These are phyloP conservation scores for Caenorhabditis briggsae DNA, from an alignment of 1,140 invertebrate genomes.

Conservation along the genomic window DNA sequence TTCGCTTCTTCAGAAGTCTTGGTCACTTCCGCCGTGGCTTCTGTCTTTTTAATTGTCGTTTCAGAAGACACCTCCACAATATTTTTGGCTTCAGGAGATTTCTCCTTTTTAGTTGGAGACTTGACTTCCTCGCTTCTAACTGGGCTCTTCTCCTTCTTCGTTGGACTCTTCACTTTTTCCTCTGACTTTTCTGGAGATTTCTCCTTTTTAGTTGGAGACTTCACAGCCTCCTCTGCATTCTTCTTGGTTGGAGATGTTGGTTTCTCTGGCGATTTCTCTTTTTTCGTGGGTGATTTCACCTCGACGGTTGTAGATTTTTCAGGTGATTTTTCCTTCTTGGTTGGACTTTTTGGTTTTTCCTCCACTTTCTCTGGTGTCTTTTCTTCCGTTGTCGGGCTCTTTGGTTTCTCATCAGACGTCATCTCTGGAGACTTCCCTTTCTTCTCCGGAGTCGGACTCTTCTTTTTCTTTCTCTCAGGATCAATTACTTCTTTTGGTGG, in stretches of 20 bases:
- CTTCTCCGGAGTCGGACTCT: constrained; percentile 38
- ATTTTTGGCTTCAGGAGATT: not conserved
- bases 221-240: not conserved
- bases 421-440: constrained; percentile 30
- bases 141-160: not conserved
- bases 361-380: constrained; percentile 1
- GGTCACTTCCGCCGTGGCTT: not conserved
- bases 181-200: not conserved
- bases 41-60: constrained; percentile 25
- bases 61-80: constrained; percentile 7
- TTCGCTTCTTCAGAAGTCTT: not conserved
- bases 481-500: constrained; percentile 34
- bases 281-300: not conserved
- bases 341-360: not conserved
- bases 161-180: not conserved
- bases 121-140: not conserved
- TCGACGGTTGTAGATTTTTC: not conserved
- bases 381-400: constrained; percentile 1
- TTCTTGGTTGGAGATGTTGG: not conserved
- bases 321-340: not conserved
- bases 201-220: not conserved
- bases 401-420: constrained; percentile 1
- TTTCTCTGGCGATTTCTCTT: constrained; percentile 31
- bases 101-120: constrained; percentile 12
- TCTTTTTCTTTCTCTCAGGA: constrained; percentile 28